Evolutionary conservation across 1,140 invertebrate species (phyloP).

Genomic region (Solen grandis): DNA sequence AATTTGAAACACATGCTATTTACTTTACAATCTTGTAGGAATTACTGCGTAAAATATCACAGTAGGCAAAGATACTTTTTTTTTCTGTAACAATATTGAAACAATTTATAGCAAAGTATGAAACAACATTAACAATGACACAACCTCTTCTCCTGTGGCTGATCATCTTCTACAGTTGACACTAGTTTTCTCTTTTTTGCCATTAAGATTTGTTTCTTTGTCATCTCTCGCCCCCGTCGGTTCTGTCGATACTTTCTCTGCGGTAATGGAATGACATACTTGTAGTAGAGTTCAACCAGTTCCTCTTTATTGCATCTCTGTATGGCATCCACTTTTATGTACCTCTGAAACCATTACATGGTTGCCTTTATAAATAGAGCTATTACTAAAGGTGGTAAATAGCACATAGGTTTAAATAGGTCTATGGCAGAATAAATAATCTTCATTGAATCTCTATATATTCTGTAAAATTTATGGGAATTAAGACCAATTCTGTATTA

Average conservation of each 20-base stretch:
- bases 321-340: conserved; percentile 59
- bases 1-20: no score
- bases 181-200: conserved; percentile 69
- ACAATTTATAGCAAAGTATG: neutral
- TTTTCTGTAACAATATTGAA: neutral
- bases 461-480: no score
- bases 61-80: neutral
- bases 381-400: no score
- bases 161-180: conserved; percentile 36
- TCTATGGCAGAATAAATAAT: no score
- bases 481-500: no score
- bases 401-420: no score
- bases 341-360: conserved; percentile 69
- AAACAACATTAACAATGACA: conserved; percentile 25
- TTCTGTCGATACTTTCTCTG: conserved; percentile 74
- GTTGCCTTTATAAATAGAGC: no score
- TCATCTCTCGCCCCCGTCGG: conserved; percentile 71
- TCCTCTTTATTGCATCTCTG: conserved; percentile 63
- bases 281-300: conserved; percentile 73
- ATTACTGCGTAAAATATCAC: neutral
- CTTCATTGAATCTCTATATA: no score
- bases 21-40: no score
- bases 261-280: conserved; percentile 73
- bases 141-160: conserved; percentile 60
- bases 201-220: conserved; percentile 69